Base-by-base conservation (phyloP, 2,113 vertebrate genomes). In the Proterorhinus semilunaris region DNA sequence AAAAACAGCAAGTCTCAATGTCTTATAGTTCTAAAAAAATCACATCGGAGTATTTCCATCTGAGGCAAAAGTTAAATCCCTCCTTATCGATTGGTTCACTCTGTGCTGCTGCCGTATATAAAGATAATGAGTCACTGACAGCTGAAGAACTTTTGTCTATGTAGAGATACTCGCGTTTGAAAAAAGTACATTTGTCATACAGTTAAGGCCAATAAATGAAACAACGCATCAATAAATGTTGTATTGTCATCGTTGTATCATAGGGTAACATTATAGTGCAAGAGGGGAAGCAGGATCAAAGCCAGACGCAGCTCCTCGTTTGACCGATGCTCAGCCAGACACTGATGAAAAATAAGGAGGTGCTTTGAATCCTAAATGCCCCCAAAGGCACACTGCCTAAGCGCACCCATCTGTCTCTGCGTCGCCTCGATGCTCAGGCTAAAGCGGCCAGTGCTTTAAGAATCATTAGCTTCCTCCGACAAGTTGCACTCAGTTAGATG, bases 381-480 rank as follows among this genome's bases (percentile, higher is more conserved):
- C 62, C 66, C 67, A 51, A 57, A 69, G 42, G 21, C 68, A 17
- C 71, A 62, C 27, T 36, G 4, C 42, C 62, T 76, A 46, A n/a
- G 62, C 21, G 21, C 16, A 8, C 12, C 55, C 48, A 69, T 27
- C 27, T 17, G 36, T 68, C n/a, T 43, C 66, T 54, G 50, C 68
- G 44, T 59, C 58, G 16, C 67, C 27, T 68, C 21, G 2, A 53
- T 36, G 58, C 73, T 61, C 27, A 7, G 54, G 17, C 36, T 49
- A 52, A 48, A 78, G 71, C 11, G 53, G 63, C 49, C 36, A 54
- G 61, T 59, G 66, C 72, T 75, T 67, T 49, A 65, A 53, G 50
- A 75, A 64, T 70, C 78, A 83, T 82, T 83, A 79, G 44, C 63
- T 54, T 55, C 59, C 71, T 59, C 69, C 67, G 11, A 49, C 67